phyloP scores from a whole-genome alignment of 2,797 vertebrate genomes.

The Cuculus canorus region DNA sequence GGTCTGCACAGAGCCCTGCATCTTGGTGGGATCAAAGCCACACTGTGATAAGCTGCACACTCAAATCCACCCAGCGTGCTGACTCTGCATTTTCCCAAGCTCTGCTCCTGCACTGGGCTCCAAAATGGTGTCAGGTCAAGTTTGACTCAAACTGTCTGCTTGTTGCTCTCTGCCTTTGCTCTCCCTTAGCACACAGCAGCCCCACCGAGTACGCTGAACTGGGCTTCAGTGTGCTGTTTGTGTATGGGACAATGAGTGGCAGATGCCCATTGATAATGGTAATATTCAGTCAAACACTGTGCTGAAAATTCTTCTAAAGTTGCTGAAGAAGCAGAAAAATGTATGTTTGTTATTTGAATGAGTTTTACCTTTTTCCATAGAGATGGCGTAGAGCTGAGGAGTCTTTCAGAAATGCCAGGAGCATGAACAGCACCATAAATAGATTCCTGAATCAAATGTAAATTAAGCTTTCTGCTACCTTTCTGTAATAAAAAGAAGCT shows the following conservation, averaged over 20 bases:
- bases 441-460: slow-evolving; percentile 31
- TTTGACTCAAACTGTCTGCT: not conserved
- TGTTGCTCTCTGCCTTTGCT: not conserved
- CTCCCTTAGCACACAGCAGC: not conserved
- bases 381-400: not conserved
- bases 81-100: not conserved
- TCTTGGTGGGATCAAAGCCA: not conserved
- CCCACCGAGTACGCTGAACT: not conserved
- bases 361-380: slow-evolving; percentile 55
- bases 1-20: not conserved
- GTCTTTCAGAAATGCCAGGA: slow-evolving; percentile 2
- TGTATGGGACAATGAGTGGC: not conserved
- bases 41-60: not conserved
- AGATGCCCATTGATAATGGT: not conserved
- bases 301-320: slow-evolving; percentile 7
- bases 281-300: not conserved
- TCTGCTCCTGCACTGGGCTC: not conserved
- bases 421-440: slow-evolving; percentile 26
- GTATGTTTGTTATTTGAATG: slow-evolving; percentile 30
- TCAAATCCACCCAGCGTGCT: not conserved
- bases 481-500: slow-evolving; percentile 12
- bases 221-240: not conserved
- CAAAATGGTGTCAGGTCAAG: not conserved
- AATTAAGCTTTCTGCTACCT: slow-evolving; percentile 33
- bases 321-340: slow-evolving; percentile 69